phyloP scores from a whole-genome alignment of 2,888 invertebrate genomes.

The Papilio elwesi region DNA sequence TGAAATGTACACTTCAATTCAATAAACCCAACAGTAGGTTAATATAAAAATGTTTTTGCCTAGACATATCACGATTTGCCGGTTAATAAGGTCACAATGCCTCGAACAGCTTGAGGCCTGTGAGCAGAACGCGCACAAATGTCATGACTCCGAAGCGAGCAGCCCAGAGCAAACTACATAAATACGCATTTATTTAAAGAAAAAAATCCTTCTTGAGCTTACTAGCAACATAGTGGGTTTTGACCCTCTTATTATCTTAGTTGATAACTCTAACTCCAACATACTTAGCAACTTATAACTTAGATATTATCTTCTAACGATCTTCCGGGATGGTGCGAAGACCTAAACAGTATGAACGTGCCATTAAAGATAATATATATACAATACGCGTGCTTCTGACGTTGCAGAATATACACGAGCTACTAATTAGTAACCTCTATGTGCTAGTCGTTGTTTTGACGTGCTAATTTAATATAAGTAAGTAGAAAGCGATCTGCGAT shows the following conservation, averaged over 20 bases:
- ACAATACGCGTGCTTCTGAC: conserved; percentile 14
- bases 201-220: not conserved
- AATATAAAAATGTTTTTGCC: conserved; percentile 30
- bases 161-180: conserved; percentile 7
- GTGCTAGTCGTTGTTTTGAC: not conserved
- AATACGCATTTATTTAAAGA: conserved; percentile 13
- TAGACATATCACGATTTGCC: conserved; percentile 39
- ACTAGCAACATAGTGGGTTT: not conserved
- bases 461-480: not conserved
- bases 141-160: conserved; percentile 37
- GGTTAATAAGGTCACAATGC: conserved; percentile 37
- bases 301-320: too few relatives aligned
- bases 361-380: conserved; percentile 12
- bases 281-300: conserved; percentile 7
- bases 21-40: conserved; percentile 10
- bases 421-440: not conserved
- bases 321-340: not conserved
- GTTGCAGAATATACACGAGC: not conserved
- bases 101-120: conserved; percentile 17
- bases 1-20: conserved; percentile 19
- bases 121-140: conserved; percentile 31
- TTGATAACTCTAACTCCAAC: not conserved
- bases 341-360: not conserved
- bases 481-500: too few relatives aligned
- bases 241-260: not conserved